Percentiles rank a stretch among this genome's conserved stretches.
Conservation (phyloP, 2,113 vertebrate genomes). For the Mastomys natalensis region DNA sequence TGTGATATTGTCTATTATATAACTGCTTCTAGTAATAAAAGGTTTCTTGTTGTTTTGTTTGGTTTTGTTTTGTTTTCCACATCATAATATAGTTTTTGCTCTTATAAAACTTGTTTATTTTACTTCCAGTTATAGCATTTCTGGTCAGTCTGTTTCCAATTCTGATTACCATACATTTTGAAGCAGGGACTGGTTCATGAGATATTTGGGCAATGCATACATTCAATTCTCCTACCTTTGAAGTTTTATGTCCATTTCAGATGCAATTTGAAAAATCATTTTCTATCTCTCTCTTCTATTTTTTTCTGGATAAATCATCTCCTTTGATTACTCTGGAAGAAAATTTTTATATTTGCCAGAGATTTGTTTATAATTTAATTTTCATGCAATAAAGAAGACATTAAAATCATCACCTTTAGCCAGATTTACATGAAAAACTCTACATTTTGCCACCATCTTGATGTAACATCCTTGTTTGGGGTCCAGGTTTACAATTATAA, state of each 20-base stretch:
- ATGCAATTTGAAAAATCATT: background rate
- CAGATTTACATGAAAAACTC: background rate
- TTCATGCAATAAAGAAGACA: background rate
- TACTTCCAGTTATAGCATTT: background rate
- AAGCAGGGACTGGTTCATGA: background rate
- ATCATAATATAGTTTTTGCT: background rate
- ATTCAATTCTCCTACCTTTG: background rate
- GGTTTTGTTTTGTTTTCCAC: too few species aligned
- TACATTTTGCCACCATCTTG: background rate
- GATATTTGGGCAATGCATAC: background rate
- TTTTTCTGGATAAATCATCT: background rate
- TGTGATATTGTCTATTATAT: background rate
- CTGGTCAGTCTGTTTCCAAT: background rate
- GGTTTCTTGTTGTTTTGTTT: too few species aligned
- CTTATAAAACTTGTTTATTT: background rate
- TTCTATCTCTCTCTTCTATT: background rate
- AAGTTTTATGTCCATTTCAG: background rate
- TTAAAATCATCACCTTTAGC: background rate
- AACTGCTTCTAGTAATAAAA: background rate
- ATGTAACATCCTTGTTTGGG: background rate
- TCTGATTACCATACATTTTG: background rate
- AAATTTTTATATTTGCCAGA: background rate
- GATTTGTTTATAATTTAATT: background rate
- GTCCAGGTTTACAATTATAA: fast-evolving
- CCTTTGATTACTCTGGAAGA: background rate